Evolutionary conservation across 2,113 vertebrate species (phyloP).

Genomic region (Geococcyx californianus): DNA sequence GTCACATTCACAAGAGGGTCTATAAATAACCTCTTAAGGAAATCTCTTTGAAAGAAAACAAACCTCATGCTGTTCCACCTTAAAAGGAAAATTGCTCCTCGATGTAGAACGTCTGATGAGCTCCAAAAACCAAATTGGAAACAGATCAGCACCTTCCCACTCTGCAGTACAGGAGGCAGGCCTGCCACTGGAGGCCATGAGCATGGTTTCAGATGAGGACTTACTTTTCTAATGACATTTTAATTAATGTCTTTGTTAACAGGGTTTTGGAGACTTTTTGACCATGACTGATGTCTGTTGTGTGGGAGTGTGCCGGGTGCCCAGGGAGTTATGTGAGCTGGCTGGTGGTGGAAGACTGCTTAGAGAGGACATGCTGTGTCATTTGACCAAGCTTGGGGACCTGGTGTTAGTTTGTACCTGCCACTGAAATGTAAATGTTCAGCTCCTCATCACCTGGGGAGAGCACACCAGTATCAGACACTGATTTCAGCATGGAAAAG

Average conservation of each 20-base stretch:
- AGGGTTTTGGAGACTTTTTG: background rate
- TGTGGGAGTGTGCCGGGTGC: accelerated
- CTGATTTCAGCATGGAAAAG: background rate
- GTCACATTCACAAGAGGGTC: background rate
- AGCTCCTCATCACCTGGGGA: background rate
- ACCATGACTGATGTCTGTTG: background rate
- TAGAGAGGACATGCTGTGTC: background rate
- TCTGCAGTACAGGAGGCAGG: background rate
- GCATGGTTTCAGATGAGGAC: background rate
- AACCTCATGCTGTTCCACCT: slow-evolving; percentile 44
- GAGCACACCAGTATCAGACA: accelerated
- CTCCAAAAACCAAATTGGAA: slow-evolving; percentile 72
- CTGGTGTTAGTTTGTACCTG: accelerated
- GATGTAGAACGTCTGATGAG: background rate
- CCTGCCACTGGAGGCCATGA: background rate
- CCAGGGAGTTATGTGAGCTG: background rate
- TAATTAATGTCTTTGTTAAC: background rate
- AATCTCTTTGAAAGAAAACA: slow-evolving; percentile 23
- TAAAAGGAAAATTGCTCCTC: slow-evolving; percentile 41
- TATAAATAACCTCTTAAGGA: slow-evolving; percentile 34
- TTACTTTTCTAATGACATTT: background rate
- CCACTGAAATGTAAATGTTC: background rate
- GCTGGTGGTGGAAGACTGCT: too few relatives aligned
- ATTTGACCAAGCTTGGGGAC: accelerated
- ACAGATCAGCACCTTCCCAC: slow-evolving; percentile 48